Conservation (phyloP, 2,888 invertebrate genomes). For the Craniophora ligustri region DNA sequence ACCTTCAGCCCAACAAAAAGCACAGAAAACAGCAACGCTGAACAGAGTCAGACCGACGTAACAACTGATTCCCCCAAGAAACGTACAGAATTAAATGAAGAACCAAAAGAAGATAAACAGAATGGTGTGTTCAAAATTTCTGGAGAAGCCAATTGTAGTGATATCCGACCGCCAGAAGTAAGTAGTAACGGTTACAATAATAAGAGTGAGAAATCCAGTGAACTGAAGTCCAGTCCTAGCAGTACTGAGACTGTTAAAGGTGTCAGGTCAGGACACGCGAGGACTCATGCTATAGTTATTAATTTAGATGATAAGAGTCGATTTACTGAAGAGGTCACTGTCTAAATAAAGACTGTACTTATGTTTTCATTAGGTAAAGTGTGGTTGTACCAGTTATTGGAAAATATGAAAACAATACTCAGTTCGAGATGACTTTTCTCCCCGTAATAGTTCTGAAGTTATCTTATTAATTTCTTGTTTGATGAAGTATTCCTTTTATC, state of each 20-base stretch:
- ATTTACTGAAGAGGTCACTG: conserved; percentile 94
- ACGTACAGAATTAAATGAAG: conserved; percentile 68
- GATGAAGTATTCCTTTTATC: too few relatives aligned
- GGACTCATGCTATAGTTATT: conserved; percentile 93
- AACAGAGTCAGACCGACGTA: conserved; percentile 81
- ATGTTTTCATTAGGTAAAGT: conserved; percentile 44
- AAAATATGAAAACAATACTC: background rate
- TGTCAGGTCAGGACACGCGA: conserved; percentile 90
- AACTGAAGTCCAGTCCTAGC: conserved; percentile 75
- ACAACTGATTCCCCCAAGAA: conserved; percentile 82
- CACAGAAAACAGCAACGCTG: conserved; percentile 76
- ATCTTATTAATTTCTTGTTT: too few relatives aligned
- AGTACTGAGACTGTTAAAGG: conserved; percentile 78
- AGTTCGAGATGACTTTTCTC: background rate
- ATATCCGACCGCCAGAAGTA: conserved; percentile 80
- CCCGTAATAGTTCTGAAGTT: too few relatives aligned
- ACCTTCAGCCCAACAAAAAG: conserved; percentile 86
- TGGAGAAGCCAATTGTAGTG: conserved; percentile 82
- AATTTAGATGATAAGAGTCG: conserved; percentile 94
- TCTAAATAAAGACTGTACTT: conserved; percentile 85
- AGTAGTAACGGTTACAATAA: conserved; percentile 73
- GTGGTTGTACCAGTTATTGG: conserved; percentile 29
- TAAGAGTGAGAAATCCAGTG: conserved; percentile 77
- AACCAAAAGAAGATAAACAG: conserved; percentile 73
- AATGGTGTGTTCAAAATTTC: conserved; percentile 85